Conservation (phyloP, 2,888 invertebrate species). For the Pyrocoelia pectoralis region DNA sequence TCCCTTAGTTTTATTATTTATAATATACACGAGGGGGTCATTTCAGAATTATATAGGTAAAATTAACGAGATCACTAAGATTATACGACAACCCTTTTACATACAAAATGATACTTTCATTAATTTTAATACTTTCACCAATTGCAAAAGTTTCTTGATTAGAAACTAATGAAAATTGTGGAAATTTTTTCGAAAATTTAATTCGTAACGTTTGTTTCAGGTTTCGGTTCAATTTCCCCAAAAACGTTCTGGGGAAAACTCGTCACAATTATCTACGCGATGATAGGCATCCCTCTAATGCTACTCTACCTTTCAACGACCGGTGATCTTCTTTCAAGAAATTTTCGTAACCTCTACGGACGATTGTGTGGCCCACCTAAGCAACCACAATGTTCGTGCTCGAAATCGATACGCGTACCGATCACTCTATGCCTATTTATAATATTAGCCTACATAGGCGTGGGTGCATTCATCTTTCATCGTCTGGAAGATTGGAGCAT, state of each 20-base stretch:
- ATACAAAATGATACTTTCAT: too few species aligned
- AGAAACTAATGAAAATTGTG: too few species aligned
- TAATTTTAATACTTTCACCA: too few species aligned
- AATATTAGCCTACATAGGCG: slow-evolving; percentile 85
- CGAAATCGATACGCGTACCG: slow-evolving; percentile 80
- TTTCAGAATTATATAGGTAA: too few species aligned
- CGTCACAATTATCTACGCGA: slow-evolving; percentile 84
- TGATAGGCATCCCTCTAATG: slow-evolving; percentile 88
- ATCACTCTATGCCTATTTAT: slow-evolving; percentile 86
- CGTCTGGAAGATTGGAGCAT: slow-evolving; percentile 91
- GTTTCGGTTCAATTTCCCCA: slow-evolving; percentile 86
- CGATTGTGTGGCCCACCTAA: slow-evolving; percentile 60
- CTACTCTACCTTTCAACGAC: slow-evolving; percentile 88
- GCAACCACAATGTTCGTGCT: slow-evolving; percentile 58
- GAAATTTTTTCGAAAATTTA: background rate
- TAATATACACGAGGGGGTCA: background rate
- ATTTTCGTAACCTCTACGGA: slow-evolving; percentile 76
- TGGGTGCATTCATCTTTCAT: slow-evolving; percentile 90
- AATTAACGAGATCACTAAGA: too few species aligned
- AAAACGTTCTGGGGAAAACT: slow-evolving; percentile 81
- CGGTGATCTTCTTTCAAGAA: slow-evolving; percentile 84
- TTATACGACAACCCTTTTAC: too few species aligned
- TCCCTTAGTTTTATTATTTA: background rate
- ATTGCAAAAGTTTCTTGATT: too few species aligned
- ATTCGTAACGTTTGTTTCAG: slow-evolving; percentile 62